Base-by-base conservation (phyloP, 2,113 vertebrate genomes). In the Collichthys lucidus region DNA sequence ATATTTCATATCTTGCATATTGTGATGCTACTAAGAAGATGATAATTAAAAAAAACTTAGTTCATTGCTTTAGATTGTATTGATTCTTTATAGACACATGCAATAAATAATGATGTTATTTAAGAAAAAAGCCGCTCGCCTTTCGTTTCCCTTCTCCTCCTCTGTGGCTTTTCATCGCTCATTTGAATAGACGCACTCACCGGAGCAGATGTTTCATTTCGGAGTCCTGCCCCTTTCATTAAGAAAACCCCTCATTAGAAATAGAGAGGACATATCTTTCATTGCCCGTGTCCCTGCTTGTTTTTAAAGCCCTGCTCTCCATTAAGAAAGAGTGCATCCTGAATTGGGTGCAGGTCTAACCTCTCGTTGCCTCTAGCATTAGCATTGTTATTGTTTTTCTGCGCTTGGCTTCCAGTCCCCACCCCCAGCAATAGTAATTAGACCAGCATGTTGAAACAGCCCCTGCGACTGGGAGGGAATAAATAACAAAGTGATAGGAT, bases 41-140 rank as follows among this genome's bases (percentile, higher is more conserved):
- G 70, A 94, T 96, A 95, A 96, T 95, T 96, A 96, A 96, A n/a
- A n/a, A n/a, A 40, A 97, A 94, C 77, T 93, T 97, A 97, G 96
- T 94, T 93, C 92, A 92, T 96, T 96, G 97, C 97, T 96, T 96
- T 97, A 96, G 96, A 97, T 94, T 98, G 96, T 96, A 96, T 96
- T 96, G 96, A 97, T 96, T 95, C 95, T 97, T 96, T 96, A 96
- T 97, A 98, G 97, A 96, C 96, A 98, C 97, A 98, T 96, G 97
- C 97, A 99, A 98, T 98, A 99, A 98, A 96, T 96, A 94, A 95
- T 93, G 93, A 94, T 93, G 94, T 97, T 98, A 98, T 99, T 99
- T 98, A 98, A 98, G 96, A 97, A 96, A n/a, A n/a, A 94, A 95
- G 59, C 26, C 66, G 85, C 53, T 29, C 19, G 47, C 72, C 44